phyloP scores from a whole-genome alignment of 2,113 vertebrate genomes.

The Oostethus manadensis region DNA sequence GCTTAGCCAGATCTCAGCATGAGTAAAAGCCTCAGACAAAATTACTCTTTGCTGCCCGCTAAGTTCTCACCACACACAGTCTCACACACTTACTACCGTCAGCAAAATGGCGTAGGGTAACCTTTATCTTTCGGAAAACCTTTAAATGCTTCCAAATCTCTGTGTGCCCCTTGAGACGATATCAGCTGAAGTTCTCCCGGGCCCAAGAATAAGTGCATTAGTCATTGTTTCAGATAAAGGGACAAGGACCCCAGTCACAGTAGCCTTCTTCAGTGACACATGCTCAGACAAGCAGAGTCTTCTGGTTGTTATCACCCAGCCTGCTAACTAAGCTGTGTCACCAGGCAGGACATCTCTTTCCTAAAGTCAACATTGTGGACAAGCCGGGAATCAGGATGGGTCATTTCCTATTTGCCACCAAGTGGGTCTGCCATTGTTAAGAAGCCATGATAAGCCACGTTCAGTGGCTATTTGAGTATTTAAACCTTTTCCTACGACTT shows the following conservation, averaged over 20 bases:
- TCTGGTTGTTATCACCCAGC: constrained; percentile 51
- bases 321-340: constrained; percentile 42
- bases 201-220: constrained; percentile 66
- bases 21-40: constrained; percentile 24
- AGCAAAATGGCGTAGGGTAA: constrained; percentile 23
- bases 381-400: constrained; percentile 19
- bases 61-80: constrained; percentile 19
- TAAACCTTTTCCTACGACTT: too few species aligned
- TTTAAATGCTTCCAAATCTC: constrained; percentile 44
- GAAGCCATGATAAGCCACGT: constrained; percentile 7
- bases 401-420: constrained; percentile 39
- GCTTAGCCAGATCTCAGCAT: constrained; percentile 3
- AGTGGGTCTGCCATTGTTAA: background rate
- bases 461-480: too few species aligned
- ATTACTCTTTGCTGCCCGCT: background rate
- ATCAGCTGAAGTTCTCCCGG: constrained; percentile 58
- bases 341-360: constrained; percentile 28
- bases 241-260: constrained; percentile 46
- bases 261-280: constrained; percentile 50
- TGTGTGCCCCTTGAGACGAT: constrained; percentile 48
- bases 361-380: constrained; percentile 52
- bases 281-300: constrained; percentile 45
- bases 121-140: constrained; percentile 52
- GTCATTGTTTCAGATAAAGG: constrained; percentile 62
- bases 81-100: constrained; percentile 9